Percentiles rank a stretch among this genome's conserved stretches.
phyloP scores from a whole-genome alignment of 2,797 vertebrate species.

The Mus spretus region DNA sequence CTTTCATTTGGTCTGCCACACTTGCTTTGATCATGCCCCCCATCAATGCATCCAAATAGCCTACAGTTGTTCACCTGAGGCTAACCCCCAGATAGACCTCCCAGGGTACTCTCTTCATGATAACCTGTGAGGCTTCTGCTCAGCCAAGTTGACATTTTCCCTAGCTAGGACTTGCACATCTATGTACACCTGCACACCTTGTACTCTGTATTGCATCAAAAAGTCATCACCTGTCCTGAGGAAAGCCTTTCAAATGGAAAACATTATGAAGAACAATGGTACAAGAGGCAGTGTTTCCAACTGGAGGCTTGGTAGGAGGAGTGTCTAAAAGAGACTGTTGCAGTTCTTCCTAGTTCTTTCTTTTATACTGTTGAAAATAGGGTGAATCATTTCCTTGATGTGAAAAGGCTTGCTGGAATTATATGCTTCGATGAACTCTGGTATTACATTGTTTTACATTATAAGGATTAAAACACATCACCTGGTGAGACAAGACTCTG shows the following conservation, averaged over 20 bases:
- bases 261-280: not conserved
- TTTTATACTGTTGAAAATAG: conserved; percentile 33
- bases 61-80: not conserved
- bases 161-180: not conserved
- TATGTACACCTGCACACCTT: not conserved
- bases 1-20: not conserved
- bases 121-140: not conserved
- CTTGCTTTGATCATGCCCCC: not conserved
- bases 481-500: not conserved
- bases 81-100: not conserved
- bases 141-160: not conserved
- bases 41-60: not conserved
- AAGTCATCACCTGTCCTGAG: not conserved
- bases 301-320: not conserved
- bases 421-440: not conserved
- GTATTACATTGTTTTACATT: conserved; percentile 5
- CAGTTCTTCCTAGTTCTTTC: conserved; percentile 19
- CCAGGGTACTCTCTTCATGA: not conserved
- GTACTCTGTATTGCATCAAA: not conserved
- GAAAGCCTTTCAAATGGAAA: conserved; percentile 7
- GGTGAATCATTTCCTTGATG: conserved; percentile 10
- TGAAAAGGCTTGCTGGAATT: conserved; percentile 38
- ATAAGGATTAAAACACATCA: conserved; percentile 12
- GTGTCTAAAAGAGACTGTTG: conserved; percentile 25
- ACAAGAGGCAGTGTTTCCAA: not conserved